phyloP scores from a whole-genome alignment of 2,797 vertebrate species.

The Valencia hispanica region DNA sequence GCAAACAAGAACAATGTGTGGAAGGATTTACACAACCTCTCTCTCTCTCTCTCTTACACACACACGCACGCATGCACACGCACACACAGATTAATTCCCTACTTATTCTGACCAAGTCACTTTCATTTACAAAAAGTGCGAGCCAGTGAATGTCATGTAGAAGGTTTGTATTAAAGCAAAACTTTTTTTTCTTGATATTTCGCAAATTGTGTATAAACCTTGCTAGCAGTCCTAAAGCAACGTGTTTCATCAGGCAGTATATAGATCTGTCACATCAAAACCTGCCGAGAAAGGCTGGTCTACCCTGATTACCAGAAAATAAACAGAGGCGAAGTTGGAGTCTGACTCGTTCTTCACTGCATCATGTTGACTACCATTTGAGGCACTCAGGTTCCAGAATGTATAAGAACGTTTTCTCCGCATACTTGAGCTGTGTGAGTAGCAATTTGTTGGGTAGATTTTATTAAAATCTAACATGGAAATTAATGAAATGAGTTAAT shows the following conservation, averaged over 20 bases:
- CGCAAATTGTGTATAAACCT: constrained; percentile 47
- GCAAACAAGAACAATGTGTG: constrained; percentile 77
- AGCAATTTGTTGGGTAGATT: neutral
- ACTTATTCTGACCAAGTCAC: constrained; percentile 40
- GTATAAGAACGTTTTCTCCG: constrained; percentile 47
- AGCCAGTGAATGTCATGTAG: constrained; percentile 29
- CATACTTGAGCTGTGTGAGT: constrained; percentile 1
- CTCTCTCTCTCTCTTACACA: constrained; percentile 1
- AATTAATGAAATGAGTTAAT: no score
- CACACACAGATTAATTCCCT: constrained; percentile 12
- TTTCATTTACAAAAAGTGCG: constrained; percentile 54
- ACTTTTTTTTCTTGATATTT: constrained; percentile 24
- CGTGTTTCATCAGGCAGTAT: constrained; percentile 62
- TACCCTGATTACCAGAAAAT: constrained; percentile 73
- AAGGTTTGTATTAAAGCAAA: constrained; percentile 44
- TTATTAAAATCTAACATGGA: constrained; percentile 21
- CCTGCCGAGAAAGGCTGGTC: constrained; percentile 38
- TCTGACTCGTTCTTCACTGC: constrained; percentile 67
- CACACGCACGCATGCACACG: neutral
- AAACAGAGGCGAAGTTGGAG: constrained; percentile 52
- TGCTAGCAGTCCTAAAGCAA: constrained; percentile 35
- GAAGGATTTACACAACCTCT: constrained; percentile 61
- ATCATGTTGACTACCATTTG: constrained; percentile 62
- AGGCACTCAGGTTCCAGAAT: constrained; percentile 45
- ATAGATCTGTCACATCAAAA: constrained; percentile 58